phyloP scores from a whole-genome alignment of 1,140 invertebrate species.

The Formica selysi region DNA sequence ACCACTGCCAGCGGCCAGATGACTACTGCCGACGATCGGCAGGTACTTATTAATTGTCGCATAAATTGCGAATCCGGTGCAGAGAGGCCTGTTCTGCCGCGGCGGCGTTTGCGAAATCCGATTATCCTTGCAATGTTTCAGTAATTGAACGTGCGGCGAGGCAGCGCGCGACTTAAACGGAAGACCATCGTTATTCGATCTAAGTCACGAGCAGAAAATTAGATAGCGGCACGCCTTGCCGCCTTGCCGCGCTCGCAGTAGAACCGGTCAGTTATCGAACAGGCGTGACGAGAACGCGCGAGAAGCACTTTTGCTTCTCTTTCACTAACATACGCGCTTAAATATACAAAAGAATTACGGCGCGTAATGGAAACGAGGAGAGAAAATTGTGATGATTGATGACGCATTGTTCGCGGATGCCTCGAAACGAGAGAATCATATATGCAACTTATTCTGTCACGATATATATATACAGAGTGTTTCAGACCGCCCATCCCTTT shows the following conservation, averaged over 20 bases:
- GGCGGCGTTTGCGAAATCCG: constrained; percentile 52
- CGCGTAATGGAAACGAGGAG: constrained; percentile 22
- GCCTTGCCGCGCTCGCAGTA: constrained; percentile 46
- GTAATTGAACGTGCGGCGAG: constrained; percentile 48
- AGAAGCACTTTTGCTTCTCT: constrained; percentile 6
- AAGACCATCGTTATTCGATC: constrained; percentile 59
- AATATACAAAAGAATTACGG: constrained; percentile 51
- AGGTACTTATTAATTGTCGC: constrained; percentile 57
- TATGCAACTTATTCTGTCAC: background rate
- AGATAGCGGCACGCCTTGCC: constrained; percentile 42
- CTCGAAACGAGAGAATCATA: background rate
- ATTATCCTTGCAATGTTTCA: constrained; percentile 49
- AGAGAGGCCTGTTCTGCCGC: constrained; percentile 13
- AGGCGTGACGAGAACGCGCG: constrained; percentile 46
- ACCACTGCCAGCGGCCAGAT: constrained; percentile 33
- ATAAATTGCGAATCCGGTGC: constrained; percentile 41
- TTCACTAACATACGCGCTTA: background rate
- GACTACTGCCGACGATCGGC: constrained; percentile 14
- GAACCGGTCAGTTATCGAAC: constrained; percentile 66
- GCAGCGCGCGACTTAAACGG: constrained; percentile 47
- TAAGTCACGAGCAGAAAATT: constrained; percentile 65
- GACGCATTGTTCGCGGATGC: constrained; percentile 1
- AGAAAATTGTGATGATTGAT: constrained; percentile 13
- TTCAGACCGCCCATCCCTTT: no score
- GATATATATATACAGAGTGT: background rate